Evolutionary conservation across 2,113 vertebrate genomes (phyloP).

Genomic region (Passerina amoena): DNA sequence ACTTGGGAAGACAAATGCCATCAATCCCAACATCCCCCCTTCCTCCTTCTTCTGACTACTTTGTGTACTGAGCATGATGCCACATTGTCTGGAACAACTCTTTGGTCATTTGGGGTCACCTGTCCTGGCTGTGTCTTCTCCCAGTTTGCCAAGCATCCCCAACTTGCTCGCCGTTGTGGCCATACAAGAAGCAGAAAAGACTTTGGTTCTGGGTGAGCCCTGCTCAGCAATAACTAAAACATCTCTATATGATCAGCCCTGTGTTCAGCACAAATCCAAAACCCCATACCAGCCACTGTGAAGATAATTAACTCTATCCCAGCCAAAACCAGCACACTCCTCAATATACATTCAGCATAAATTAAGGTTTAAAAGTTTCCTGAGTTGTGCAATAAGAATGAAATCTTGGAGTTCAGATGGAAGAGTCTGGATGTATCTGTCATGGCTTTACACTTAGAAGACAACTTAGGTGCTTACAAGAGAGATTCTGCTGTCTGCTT

Average conservation of each 20-base stretch:
- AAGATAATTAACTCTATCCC: not conserved
- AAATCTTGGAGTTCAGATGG: not conserved
- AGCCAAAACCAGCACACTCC: not conserved
- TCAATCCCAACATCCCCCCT: not conserved
- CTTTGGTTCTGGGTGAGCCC: not conserved
- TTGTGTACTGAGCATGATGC: not conserved
- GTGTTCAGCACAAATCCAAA: not conserved
- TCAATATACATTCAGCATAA: not conserved
- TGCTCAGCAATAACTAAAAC: not conserved
- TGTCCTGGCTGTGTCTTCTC: not conserved
- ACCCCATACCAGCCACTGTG: not conserved
- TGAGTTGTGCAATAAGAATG: not conserved
- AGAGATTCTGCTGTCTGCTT: not conserved
- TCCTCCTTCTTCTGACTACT: not conserved
- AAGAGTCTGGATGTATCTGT: not conserved
- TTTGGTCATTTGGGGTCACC: not conserved
- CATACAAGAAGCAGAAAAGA: not conserved
- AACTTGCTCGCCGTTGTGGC: fast-evolving
- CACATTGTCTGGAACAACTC: not conserved
- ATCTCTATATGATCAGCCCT: not conserved
- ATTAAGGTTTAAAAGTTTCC: not conserved
- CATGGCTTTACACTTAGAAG: not conserved
- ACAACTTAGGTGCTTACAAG: not conserved
- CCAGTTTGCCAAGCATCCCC: not conserved
- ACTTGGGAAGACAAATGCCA: not conserved